Conservation (phyloP, 2,113 vertebrate species). For the Lamprologus ornatipinnis region DNA sequence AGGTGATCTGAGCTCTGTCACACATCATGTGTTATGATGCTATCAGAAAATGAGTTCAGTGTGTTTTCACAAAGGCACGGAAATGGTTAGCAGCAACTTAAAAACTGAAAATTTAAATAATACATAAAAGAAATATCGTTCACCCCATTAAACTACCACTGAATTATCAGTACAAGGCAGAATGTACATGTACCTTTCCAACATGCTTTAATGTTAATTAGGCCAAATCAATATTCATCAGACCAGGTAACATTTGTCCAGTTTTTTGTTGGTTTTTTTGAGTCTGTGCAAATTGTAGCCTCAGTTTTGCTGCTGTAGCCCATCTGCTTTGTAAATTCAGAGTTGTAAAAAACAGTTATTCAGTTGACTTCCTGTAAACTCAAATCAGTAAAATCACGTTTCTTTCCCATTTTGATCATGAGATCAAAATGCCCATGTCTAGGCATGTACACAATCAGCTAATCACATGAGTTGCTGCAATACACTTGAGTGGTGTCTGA, state of each 20-base stretch:
- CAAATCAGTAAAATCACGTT: rapidly evolving
- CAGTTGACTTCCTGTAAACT: neutral
- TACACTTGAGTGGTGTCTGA: neutral
- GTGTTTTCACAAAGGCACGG: neutral
- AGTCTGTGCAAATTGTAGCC: neutral
- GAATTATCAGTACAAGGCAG: neutral
- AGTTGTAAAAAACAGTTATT: rapidly evolving
- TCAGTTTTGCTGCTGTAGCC: rapidly evolving
- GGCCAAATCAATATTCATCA: rapidly evolving
- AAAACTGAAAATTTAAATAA: no score
- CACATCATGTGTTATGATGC: neutral
- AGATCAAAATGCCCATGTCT: neutral
- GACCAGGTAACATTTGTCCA: neutral
- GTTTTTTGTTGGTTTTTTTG: neutral
- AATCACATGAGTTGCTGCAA: neutral
- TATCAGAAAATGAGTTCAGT: neutral
- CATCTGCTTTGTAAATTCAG: neutral
- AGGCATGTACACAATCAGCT: neutral
- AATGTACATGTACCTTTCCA: neutral
- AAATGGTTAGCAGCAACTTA: neutral
- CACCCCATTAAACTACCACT: neutral
- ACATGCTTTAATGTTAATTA: neutral
- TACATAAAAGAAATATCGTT: rapidly evolving
- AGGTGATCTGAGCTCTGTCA: neutral
- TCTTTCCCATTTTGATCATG: neutral